These are phyloP conservation scores for Auanema sp. DNA, from an alignment of 2,888 invertebrate genomes.

Conservation along the genomic window DNA sequence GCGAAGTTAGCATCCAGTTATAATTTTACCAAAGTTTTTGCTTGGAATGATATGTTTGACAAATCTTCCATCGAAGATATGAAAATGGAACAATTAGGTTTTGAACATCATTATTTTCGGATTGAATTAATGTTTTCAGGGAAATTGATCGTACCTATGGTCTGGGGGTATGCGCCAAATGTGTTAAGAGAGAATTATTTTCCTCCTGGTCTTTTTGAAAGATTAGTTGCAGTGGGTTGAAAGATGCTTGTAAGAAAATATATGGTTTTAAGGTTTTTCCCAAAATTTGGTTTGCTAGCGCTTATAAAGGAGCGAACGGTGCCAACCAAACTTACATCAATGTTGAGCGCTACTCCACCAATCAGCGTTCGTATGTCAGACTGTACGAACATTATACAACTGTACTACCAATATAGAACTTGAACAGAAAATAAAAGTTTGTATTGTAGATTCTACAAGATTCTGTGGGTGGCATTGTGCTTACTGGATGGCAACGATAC, in stretches of 20 bases:
- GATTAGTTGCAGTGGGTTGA: slow-evolving; percentile 33
- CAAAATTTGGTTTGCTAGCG: slow-evolving; percentile 79
- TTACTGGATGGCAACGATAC: slow-evolving; percentile 65
- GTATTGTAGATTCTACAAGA: slow-evolving; percentile 11
- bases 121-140: slow-evolving; percentile 14
- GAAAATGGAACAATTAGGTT: slow-evolving; percentile 18
- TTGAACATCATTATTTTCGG: too few relatives aligned
- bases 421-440: neutral
- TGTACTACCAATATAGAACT: neutral
- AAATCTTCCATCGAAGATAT: slow-evolving; percentile 32
- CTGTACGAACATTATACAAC: slow-evolving; percentile 24
- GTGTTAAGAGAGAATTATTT: slow-evolving; percentile 54
- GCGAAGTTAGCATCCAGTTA: slow-evolving; percentile 29
- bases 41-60: slow-evolving; percentile 63
- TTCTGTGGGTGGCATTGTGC: slow-evolving; percentile 46
- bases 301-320: slow-evolving; percentile 84
- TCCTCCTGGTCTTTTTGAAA: slow-evolving; percentile 53
- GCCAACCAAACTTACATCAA: slow-evolving; percentile 75
- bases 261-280: slow-evolving; percentile 70
- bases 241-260: neutral
- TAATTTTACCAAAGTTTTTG: slow-evolving; percentile 49
- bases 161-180: slow-evolving; percentile 57
- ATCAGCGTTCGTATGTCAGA: slow-evolving; percentile 76
- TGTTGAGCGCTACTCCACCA: slow-evolving; percentile 74
- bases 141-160: slow-evolving; percentile 42